These are phyloP conservation scores for Erpetoichthys calabaricus DNA, from an alignment of 2,797 vertebrate species.

Conservation along the genomic window DNA sequence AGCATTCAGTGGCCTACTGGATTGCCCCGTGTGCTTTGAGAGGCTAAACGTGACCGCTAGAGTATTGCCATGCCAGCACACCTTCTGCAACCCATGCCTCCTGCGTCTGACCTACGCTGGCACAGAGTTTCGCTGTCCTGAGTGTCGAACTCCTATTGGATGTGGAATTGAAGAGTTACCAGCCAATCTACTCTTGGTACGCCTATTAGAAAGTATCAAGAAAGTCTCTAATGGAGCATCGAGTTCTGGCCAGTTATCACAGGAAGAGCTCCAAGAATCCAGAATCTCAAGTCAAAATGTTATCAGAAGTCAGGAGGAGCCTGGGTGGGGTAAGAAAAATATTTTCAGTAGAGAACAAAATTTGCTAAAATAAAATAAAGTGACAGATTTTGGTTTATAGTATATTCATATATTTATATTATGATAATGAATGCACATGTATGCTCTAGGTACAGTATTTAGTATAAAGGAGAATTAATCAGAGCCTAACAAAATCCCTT, in stretches of 20 bases:
- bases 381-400: too few species aligned
- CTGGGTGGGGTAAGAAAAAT: slow-evolving; percentile 60
- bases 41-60: slow-evolving; percentile 70
- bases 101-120: slow-evolving; percentile 55
- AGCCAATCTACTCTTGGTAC: slow-evolving; percentile 64
- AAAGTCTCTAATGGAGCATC: slow-evolving; percentile 24
- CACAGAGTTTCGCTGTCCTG: slow-evolving; percentile 69
- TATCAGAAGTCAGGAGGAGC: slow-evolving; percentile 37
- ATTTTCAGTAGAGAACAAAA: too few species aligned
- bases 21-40: slow-evolving; percentile 79
- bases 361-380: too few species aligned
- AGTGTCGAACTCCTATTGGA: slow-evolving; percentile 59
- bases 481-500: too few species aligned
- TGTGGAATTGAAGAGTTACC: slow-evolving; percentile 71
- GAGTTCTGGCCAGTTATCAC: slow-evolving; percentile 36
- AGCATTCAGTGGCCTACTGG: slow-evolving; percentile 60
- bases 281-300: slow-evolving; percentile 40
- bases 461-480: too few species aligned
- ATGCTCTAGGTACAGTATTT: too few species aligned
- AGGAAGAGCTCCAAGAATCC: slow-evolving; percentile 31
- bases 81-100: slow-evolving; percentile 77
- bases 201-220: slow-evolving; percentile 61
- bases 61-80: slow-evolving; percentile 89
- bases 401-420: too few species aligned
- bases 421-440: too few species aligned